Evolutionary conservation across 2,888 invertebrate genomes (phyloP).

Genomic region (Trichogramma evanescens): DNA sequence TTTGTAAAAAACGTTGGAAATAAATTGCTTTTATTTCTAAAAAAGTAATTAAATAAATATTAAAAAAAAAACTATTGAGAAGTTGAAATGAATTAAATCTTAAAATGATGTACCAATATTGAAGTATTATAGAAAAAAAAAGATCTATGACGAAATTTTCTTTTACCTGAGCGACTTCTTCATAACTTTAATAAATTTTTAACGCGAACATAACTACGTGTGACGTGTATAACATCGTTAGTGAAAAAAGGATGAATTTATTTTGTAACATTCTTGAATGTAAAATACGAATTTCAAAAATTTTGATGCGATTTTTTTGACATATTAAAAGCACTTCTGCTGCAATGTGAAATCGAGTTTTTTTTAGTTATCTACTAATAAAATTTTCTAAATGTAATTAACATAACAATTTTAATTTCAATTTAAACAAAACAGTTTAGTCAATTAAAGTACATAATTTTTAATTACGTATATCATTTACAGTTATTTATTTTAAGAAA

Average conservation of each 20-base stretch:
- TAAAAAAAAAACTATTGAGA: too few relatives aligned
- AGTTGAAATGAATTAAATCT: too few relatives aligned
- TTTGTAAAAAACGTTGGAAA: not conserved
- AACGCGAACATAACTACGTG: too few relatives aligned
- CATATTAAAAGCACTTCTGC: not conserved
- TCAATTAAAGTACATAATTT: constrained; percentile 16
- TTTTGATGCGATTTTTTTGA: not conserved
- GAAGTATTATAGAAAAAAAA: too few relatives aligned
- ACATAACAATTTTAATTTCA: not conserved
- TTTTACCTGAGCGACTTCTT: too few relatives aligned
- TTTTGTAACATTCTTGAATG: not conserved
- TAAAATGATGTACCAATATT: too few relatives aligned
- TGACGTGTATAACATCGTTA: not conserved
- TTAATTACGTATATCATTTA: constrained; percentile 8
- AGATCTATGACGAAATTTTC: too few relatives aligned
- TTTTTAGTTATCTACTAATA: not conserved
- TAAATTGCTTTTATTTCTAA: not conserved
- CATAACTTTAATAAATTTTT: too few relatives aligned
- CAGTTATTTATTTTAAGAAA: constrained; percentile 14
- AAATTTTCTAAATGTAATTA: not conserved
- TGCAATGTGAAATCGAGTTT: not conserved
- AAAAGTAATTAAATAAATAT: too few relatives aligned
- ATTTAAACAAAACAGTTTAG: not conserved
- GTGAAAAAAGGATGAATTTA: not conserved
- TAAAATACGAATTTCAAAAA: not conserved